These are phyloP conservation scores for Cinclus mexicanus DNA, from an alignment of 2,113 vertebrate genomes.

Conservation along the genomic window DNA sequence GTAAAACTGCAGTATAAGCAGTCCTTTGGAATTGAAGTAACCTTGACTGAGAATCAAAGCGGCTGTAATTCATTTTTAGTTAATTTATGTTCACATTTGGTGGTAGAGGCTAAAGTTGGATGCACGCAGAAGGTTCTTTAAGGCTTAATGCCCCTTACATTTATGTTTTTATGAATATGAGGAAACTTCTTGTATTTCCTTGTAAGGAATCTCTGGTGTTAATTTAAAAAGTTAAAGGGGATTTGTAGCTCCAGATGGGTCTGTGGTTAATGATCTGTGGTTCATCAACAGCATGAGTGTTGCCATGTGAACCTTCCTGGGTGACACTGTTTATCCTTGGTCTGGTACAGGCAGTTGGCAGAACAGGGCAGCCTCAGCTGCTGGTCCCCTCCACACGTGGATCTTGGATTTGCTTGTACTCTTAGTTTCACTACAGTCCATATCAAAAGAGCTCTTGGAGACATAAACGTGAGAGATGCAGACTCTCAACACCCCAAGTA, in stretches of 20 bases:
- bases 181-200: not conserved
- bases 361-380: not conserved
- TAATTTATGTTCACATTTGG: not conserved
- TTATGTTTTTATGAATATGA: not conserved
- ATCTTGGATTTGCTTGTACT: not conserved
- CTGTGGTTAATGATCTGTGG: not conserved
- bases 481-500: not conserved
- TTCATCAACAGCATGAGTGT: not conserved
- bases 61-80: conserved; percentile 3
- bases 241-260: not conserved
- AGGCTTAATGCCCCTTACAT: not conserved
- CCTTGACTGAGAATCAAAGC: not conserved
- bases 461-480: not conserved
- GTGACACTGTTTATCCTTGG: not conserved
- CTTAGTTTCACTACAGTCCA: not conserved
- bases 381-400: not conserved
- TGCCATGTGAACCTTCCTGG: not conserved
- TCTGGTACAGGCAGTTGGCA: not conserved
- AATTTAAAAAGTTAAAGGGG: not conserved
- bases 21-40: conserved; percentile 34
- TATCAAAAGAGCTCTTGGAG: not conserved
- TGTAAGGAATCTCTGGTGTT: not conserved
- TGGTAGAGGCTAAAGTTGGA: not conserved
- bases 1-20: conserved; percentile 52
- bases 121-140: not conserved